Conservation (phyloP, 2,888 invertebrate species). For the Thecocarcelia acutangulata region DNA sequence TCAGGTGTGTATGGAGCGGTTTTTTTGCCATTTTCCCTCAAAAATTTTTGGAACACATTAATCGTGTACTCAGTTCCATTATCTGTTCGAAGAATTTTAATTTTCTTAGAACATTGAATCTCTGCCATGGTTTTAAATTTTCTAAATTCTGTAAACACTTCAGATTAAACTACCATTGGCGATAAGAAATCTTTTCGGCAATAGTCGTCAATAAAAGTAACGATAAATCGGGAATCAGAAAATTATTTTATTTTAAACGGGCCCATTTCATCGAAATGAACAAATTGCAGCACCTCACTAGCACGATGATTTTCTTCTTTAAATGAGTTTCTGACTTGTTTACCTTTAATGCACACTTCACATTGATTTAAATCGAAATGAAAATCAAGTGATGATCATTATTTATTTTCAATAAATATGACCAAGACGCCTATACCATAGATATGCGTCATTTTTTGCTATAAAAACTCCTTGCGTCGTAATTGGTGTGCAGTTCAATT, state of each 20-base stretch:
- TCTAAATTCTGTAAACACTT: no score
- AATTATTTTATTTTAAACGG: not conserved
- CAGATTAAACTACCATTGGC: no score
- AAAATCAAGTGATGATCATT: not conserved
- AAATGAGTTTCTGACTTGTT: not conserved
- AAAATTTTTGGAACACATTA: not conserved
- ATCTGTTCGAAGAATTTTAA: no score
- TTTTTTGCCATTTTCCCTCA: not conserved
- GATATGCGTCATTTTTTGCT: no score
- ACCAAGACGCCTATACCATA: no score
- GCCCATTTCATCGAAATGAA: not conserved
- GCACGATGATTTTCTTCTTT: not conserved
- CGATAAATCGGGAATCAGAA: not conserved
- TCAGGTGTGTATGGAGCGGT: not conserved
- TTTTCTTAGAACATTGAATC: no score
- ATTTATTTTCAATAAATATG: no score
- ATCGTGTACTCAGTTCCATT: no score
- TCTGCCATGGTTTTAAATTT: no score
- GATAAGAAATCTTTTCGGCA: not conserved
- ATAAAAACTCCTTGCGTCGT: not conserved
- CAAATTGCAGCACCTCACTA: no score
- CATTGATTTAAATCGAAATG: no score
- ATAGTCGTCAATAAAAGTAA: not conserved
- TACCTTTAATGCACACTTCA: not conserved
- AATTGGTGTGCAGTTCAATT: not conserved